Evolutionary conservation across 2,888 invertebrate species (phyloP).

Genomic region (Microchrysa polita): DNA sequence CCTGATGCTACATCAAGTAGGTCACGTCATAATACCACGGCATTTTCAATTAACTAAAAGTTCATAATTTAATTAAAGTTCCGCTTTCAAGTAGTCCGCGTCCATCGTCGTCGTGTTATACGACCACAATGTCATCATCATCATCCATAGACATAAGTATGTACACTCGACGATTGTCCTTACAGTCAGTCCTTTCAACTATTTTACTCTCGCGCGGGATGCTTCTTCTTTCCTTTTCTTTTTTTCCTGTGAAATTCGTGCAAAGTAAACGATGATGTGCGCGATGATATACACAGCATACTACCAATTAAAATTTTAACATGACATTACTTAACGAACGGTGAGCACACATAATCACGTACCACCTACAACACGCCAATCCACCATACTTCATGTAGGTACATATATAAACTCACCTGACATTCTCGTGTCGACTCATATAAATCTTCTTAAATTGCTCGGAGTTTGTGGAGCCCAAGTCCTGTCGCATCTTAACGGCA

Average conservation of each 20-base stretch:
- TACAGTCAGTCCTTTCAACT: too few relatives aligned
- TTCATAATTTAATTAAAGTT: constrained; percentile 39
- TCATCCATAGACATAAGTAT: not conserved
- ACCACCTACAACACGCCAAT: not conserved
- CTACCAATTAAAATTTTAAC: constrained; percentile 6
- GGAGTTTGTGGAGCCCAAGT: constrained; percentile 89
- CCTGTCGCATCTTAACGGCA: constrained; percentile 95
- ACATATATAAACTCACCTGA: constrained; percentile 76
- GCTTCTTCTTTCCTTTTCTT: too few relatives aligned
- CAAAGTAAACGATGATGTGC: not conserved
- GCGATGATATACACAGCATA: not conserved
- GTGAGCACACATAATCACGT: not conserved
- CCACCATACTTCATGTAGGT: too few relatives aligned
- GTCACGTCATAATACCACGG: constrained; percentile 20
- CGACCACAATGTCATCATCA: not conserved
- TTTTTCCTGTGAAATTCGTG: not conserved
- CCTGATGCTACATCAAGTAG: constrained; percentile 3
- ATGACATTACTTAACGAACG: not conserved
- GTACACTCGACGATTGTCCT: too few relatives aligned
- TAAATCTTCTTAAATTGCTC: constrained; percentile 95
- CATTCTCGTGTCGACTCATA: constrained; percentile 96
- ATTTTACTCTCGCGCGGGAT: too few relatives aligned
- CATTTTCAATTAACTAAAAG: constrained; percentile 37
- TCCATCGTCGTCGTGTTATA: too few relatives aligned
- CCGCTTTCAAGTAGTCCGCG: not conserved